Base-by-base conservation (phyloP, 2,797 vertebrate genomes). In the Pseudomugil gertrudae region DNA sequence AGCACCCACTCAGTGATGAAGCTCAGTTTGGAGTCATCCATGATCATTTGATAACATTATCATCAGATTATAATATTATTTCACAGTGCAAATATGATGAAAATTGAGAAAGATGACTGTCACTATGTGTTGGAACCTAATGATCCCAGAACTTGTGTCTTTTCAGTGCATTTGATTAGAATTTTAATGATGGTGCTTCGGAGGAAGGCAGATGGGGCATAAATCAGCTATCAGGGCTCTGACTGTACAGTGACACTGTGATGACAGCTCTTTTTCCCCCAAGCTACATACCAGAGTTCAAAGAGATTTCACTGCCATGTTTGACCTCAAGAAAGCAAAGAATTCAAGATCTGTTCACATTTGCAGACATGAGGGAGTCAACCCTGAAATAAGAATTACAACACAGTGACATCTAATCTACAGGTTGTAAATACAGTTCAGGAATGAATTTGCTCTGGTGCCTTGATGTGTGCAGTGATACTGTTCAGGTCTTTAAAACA, bases 201-300 rank as follows among this genome's bases (percentile, higher is more conserved):
- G 21, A 69, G 48, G 66, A 60, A 60, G 75, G 66, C 83, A 89
- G 79, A 86, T 80, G 84, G 73, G 68, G 53, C 78, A 77, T 87
- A 79, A 86, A 88, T 89, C 85, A 85, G 71, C 74, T 78, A 80
- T 70, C 67, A 27, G 73, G 67, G 62, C n/a, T 61, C 35, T 57
- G 66, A 61, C 50, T 54, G 30, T 56, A 66, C 61, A 56, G 70
- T 78, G 56, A 84, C 57, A 72, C 74, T 53, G 72, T 66, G 69
- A 76, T 76, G 80, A 81, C 75, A 82, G 80, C 54, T 43, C 71
- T 69, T 47, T 43, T 69, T 51, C 40, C 50, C 57, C 29, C 50
- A 80, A 67, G 57, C 52, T 55, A 45, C 76, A 82, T 73, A 80
- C 38, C 68, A 78, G 32, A 79, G 62, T 30, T 73, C 5, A 11